phyloP scores from a whole-genome alignment of 2,113 vertebrate species.

The Gila orcuttii region DNA sequence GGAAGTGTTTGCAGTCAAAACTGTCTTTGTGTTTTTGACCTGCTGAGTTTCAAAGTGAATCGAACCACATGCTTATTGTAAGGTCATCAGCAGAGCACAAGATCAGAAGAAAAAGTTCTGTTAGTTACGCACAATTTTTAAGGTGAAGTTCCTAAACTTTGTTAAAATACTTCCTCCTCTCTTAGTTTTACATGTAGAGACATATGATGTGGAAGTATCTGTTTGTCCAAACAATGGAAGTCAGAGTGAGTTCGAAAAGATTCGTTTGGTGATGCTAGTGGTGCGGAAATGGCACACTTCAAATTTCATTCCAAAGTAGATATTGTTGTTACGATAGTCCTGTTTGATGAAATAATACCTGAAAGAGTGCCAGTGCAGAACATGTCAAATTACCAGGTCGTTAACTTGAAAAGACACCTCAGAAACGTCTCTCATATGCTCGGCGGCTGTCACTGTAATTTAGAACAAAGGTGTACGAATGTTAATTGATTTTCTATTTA shows the following conservation, averaged over 20 bases:
- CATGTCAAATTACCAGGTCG: conserved; percentile 25
- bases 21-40: conserved; percentile 34
- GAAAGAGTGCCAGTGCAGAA: conserved; percentile 25
- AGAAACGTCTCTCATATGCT: conserved; percentile 26
- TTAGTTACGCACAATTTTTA: background rate
- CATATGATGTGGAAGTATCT: background rate
- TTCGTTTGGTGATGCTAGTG: background rate
- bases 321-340: background rate
- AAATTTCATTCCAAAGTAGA: background rate
- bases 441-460: conserved; percentile 45
- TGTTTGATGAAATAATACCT: background rate
- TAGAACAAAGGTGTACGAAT: conserved; percentile 53
- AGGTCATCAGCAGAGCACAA: conserved; percentile 37
- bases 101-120: background rate
- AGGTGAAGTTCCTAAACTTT: background rate
- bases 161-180: background rate
- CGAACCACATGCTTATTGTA: conserved; percentile 35
- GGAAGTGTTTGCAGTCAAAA: conserved; percentile 50
- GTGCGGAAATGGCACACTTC: background rate
- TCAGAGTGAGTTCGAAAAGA: background rate
- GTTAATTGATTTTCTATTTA: conserved; percentile 59
- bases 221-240: background rate
- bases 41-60: conserved; percentile 46
- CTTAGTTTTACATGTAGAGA: background rate
- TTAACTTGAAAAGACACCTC: conserved; percentile 44